phyloP scores from a whole-genome alignment of 1,140 invertebrate genomes.

The Drosophila lacteicornis region DNA sequence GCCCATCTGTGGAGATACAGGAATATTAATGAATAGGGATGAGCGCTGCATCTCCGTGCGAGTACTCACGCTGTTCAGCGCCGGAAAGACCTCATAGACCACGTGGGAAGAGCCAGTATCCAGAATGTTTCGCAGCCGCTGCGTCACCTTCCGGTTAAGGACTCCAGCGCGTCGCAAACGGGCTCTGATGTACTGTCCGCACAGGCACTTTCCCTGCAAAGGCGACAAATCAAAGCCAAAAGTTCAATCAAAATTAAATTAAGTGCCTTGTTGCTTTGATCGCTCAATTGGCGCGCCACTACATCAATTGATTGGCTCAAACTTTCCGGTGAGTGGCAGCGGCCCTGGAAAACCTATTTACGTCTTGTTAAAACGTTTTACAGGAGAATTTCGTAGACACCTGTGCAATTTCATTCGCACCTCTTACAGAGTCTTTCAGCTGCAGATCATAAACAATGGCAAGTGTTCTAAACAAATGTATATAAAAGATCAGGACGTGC shows the following conservation, averaged over 20 bases:
- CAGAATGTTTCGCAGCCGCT: constrained; percentile 77
- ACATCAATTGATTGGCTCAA: constrained; percentile 36
- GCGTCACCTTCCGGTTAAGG: constrained; percentile 80
- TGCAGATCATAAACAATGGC: constrained; percentile 31
- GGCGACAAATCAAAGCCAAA: constrained; percentile 21
- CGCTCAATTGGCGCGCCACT: constrained; percentile 23
- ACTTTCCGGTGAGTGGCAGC: constrained; percentile 37
- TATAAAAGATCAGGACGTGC: constrained; percentile 17
- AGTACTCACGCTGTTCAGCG: constrained; percentile 78
- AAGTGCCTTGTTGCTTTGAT: constrained; percentile 53
- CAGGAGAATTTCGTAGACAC: constrained; percentile 42
- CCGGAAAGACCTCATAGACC: constrained; percentile 83
- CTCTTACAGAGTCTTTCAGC: constrained; percentile 29
- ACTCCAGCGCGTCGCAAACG: constrained; percentile 78
- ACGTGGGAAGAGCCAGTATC: constrained; percentile 78
- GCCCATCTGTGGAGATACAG: constrained; percentile 66
- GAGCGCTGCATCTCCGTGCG: no score
- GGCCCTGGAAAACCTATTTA: constrained; percentile 7
- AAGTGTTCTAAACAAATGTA: constrained; percentile 26
- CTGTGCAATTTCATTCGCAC: constrained; percentile 71
- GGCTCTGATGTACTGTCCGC: constrained; percentile 81
- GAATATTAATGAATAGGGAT: neutral
- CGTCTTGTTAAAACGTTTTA: constrained; percentile 17
- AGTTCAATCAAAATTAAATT: constrained; percentile 60
- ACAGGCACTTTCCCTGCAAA: constrained; percentile 81